Evolutionary conservation across 1,140 invertebrate species (phyloP), one percentile per base, ranked within the genome.

Genomic region (Drosophila melanica): DNA sequence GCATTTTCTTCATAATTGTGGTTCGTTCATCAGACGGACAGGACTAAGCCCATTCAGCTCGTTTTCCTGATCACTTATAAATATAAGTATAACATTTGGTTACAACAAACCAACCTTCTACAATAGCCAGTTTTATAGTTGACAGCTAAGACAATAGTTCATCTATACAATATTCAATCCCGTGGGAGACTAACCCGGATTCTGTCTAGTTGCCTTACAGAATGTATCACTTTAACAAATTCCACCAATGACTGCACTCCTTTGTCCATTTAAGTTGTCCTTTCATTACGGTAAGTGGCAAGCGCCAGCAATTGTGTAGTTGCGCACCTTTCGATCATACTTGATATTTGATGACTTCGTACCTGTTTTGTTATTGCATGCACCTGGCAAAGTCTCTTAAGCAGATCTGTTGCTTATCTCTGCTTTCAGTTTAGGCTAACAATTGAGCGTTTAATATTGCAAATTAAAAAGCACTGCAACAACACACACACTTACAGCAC

Each of bases 361-460:
- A 42, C 20, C 33, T 39, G 23, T 30, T 11, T 30, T 53, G 48
- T 33, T 33, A 50, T 20, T 23, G 11, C 39, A 53, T 16, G n/a
- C 37, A 57, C 11, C 41, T 47, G n/a, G 41, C 18, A 39, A 45
- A 44, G 39, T 42, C 54, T 14, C 16, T 44, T n/a, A 58, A 33
- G 14, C 42, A 35, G 42, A 47, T 59, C 14, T 47, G 27, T 47
- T 44, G 41, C 44, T 60, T 60, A 48, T 62, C 59, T 39, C 33
- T 62, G 45, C n/a, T 48, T 35, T 68, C 27, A 51, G n/a, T 47
- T 53, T 68, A 27, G 14, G 65, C 12, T 57, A 70, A 63, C 67
- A 70, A 70, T 70, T 53, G 67, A 62, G 67, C 67, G 41, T 70
- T 70, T 70, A 70, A 70, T 70, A 70, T 70, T 70, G 58, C 48